Conservation (phyloP, 2,797 vertebrate species). For the Sebastes vulpes region DNA sequence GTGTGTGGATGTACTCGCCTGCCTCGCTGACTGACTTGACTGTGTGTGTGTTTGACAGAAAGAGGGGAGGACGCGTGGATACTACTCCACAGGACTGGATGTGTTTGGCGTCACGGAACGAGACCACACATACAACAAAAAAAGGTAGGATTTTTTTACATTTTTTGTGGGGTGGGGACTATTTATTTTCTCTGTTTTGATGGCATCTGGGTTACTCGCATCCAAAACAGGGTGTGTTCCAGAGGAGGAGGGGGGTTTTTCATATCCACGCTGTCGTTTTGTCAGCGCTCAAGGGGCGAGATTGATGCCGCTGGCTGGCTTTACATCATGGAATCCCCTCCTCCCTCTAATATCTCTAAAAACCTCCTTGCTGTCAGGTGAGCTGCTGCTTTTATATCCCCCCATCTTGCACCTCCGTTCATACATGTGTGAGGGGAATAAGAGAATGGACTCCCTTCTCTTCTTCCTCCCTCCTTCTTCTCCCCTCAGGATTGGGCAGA, state of each 20-base stretch:
- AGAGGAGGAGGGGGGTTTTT: constrained; percentile 13
- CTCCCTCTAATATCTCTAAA: constrained; percentile 50
- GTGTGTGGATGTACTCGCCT: constrained; percentile 63
- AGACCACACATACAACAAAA: constrained; percentile 3
- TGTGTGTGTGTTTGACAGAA: constrained; percentile 49
- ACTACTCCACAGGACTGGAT: constrained; percentile 66
- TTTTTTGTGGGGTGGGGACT: background rate
- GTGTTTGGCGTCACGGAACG: constrained; percentile 44
- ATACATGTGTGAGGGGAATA: constrained; percentile 5
- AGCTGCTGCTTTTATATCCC: constrained; percentile 5
- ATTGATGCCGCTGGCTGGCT: constrained; percentile 60
- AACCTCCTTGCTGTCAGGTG: constrained; percentile 35
- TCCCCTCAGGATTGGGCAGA: constrained; percentile 37
- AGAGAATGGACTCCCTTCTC: constrained; percentile 25
- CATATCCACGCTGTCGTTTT: constrained; percentile 58
- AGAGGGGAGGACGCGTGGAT: constrained; percentile 62
- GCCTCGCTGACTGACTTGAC: constrained; percentile 39
- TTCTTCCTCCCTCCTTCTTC: constrained; percentile 10
- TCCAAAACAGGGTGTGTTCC: constrained; percentile 64
- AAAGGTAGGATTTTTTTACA: constrained; percentile 45
- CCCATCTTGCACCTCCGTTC: constrained; percentile 5
- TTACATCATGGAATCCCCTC: constrained; percentile 73
- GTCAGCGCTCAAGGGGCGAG: constrained; percentile 39
- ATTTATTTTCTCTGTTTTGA: background rate
- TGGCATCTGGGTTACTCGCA: constrained; percentile 42